Evolutionary conservation across 2,888 invertebrate species (phyloP), one percentile per base, ranked within the genome.

Genomic region (Liodrosophila aerea): DNA sequence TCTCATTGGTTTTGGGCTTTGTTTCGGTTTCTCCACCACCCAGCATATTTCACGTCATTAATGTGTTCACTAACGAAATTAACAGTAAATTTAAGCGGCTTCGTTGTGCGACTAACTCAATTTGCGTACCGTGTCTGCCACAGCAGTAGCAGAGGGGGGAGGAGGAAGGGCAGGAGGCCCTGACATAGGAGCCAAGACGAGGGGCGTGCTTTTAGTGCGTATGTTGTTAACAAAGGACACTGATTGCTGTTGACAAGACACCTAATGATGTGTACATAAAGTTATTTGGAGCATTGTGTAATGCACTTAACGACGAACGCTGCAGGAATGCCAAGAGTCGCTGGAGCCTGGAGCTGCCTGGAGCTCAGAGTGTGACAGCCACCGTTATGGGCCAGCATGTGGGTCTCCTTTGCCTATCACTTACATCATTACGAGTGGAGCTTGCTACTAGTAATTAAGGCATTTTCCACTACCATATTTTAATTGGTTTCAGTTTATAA

Each of bases 1-100:
- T 36, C 43, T 69, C 62, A 73, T 70, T 72, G 70, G 76, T 59
- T 69, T 76, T 74, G 76, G 9, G 29, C 29, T 29, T 9, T 8
- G 7, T 29, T 29, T 1, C 29, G 29, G 8, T 8, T 9, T 29
- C 9, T 2, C 33, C 33, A 36, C 9, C 12, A 2, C 2, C 33
- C 4, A 8, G 33, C 68, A 65, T 63, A 66, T 64, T 73, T 62
- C 54, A 66, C 44, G 51, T 64, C 75, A 68, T 68, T 78, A 78
- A 80, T 77, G 77, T 65, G 61, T 61, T 76, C 73, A 71, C 68
- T 81, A 78, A 78, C 71, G 39, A 71, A 81, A 77, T 78, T 81
- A 81, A 75, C 78, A 78, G 64, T 75, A 78, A 78, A 78, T 77
- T 78, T 76, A 71, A 71, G 73, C 78, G 71, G 77, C 66, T 76